Base-by-base conservation (phyloP, 2,797 vertebrate species). In the Sebastes steindachneri region DNA sequence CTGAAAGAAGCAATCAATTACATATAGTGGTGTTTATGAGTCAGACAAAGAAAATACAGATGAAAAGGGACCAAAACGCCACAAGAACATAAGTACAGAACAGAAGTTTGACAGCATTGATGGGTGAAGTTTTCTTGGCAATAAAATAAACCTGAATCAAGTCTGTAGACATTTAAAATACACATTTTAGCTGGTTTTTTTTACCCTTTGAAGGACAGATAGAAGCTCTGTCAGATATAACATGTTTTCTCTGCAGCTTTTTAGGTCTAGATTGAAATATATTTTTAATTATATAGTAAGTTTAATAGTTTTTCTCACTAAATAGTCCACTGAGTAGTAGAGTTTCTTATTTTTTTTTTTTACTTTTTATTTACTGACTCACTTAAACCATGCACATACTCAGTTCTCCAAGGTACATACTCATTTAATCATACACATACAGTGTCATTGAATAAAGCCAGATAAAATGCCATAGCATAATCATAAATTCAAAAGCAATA, bases 1-100 rank as follows among this genome's bases (percentile, higher is more conserved):
- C 37, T 54, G n/a, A 29, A 59, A 51, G 48, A 70, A 57, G 45
- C 19, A 65, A 55, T 55, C 57, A 29, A 7, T 71, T 25, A 63
- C 14, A 11, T 19, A 54, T 3, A 9, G 11, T 55, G 31, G 2
- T 80, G 53, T 77, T 35, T 62, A 17, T 66, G 29, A 76, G 23
- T 55, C 31, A 26, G 41, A 28, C 65, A 35, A 37, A 62, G 48
- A 54, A 54, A 58, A 23, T 29, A 45, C 33, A 66, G 37, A 68
- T 15, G 2, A n/a, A 54, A 55, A 62, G 12, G 14, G 15, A 33
- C 5, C 48, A 45, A 59, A 71, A 48, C 2, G 37, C 5, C 37
- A 77, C 26, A 63, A 26, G 6, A 64, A 1, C 28, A 35, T 3
- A 37, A 66, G 25, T 15, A n/a, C 11, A 63, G 3, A 23, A 59